Percentiles rank a stretch among this genome's conserved stretches.
Evolutionary conservation across 30 jellyfish, hydroid and myxozoan genomes (phyloP).

Genomic region (Chrysaora quinquecirrha): DNA sequence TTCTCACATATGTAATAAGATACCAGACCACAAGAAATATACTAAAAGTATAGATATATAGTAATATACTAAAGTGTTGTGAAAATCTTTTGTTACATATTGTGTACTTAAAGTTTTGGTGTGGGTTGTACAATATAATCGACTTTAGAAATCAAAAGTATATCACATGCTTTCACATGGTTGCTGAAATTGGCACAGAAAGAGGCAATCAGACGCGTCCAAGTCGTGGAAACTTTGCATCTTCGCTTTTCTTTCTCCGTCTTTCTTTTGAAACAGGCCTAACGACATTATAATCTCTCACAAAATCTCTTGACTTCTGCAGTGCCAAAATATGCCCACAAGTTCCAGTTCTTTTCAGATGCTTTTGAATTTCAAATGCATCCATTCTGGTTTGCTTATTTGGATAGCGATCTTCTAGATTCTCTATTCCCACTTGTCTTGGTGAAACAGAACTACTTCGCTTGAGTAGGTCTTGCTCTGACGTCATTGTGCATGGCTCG

Average conservation of each 20-base stretch:
- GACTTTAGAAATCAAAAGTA: no score
- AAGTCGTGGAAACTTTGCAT: no score
- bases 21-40: no score
- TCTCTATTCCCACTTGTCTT: constrained; percentile 16
- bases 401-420: constrained; percentile 22
- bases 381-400: constrained; percentile 7
- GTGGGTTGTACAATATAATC: no score
- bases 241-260: constrained; percentile 21
- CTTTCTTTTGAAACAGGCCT: constrained; percentile 58
- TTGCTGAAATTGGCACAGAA: no score
- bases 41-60: no score
- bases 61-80: no score
- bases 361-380: constrained; percentile 26
- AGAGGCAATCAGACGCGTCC: no score
- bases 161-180: no score
- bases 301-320: constrained; percentile 47
- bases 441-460: constrained; percentile 24
- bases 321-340: constrained; percentile 17
- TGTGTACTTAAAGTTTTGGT: no score
- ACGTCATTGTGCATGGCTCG: not conserved
- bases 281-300: constrained; percentile 22
- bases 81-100: no score
- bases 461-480: constrained; percentile 16
- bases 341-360: constrained; percentile 26
- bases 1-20: no score